Conservation (phyloP, 2,888 invertebrate genomes). For the Ophraella communa region DNA sequence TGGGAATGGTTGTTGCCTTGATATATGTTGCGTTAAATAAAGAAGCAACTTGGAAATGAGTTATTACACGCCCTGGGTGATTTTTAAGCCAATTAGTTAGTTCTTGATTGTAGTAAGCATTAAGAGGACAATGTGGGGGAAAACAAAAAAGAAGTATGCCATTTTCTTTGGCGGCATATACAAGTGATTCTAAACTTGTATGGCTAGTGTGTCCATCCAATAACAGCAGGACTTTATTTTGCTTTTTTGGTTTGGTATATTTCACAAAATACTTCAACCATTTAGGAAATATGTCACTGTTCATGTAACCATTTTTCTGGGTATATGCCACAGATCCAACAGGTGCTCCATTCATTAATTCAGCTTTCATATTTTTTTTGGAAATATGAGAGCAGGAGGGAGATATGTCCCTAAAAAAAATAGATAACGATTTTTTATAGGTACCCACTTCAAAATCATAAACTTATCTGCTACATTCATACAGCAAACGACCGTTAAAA, state of each 20-base stretch:
- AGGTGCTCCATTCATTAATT: background rate
- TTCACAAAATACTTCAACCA: slow-evolving; percentile 33
- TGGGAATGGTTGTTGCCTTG: too few species aligned
- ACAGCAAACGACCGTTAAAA: background rate
- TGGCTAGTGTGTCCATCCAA: slow-evolving; percentile 48
- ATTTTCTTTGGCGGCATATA: background rate
- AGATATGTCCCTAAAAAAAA: too few species aligned
- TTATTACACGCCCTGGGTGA: too few species aligned
- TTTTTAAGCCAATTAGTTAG: too few species aligned
- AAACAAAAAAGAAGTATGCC: background rate
- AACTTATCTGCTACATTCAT: background rate
- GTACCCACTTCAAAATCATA: too few species aligned
- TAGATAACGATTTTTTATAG: too few species aligned
- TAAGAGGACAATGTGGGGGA: too few species aligned
- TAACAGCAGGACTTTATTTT: slow-evolving; percentile 44
- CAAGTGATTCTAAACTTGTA: slow-evolving; percentile 21
- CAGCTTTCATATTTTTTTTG: background rate
- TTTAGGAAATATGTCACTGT: slow-evolving; percentile 7
- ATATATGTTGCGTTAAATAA: too few species aligned
- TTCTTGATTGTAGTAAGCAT: too few species aligned
- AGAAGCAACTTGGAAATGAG: too few species aligned
- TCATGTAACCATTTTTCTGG: background rate
- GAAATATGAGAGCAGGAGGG: background rate
- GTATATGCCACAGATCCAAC: background rate
- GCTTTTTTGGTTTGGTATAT: slow-evolving; percentile 10